Percentiles rank a stretch among this genome's conserved stretches.
phyloP scores from a whole-genome alignment of 2,888 invertebrate genomes.

The Pantelozetes paolii region DNA sequence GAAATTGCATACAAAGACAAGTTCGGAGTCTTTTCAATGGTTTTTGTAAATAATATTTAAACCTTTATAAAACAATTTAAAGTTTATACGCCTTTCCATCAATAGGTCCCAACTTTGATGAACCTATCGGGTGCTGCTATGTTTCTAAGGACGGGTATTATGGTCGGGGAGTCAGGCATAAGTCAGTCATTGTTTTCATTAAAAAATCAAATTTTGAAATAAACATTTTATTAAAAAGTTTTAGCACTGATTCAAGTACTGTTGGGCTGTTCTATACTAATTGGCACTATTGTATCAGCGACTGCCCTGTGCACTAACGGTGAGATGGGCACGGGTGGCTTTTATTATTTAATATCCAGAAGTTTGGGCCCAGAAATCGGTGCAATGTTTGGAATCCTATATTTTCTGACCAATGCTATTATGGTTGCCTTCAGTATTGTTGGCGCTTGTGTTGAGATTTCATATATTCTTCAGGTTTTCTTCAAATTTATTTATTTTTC shows the following conservation, averaged over 20 bases:
- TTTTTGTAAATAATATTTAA: not conserved
- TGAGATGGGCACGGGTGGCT: conserved; percentile 33
- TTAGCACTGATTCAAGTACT: conserved; percentile 37
- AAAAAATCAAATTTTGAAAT: too few species aligned
- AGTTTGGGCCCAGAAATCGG: conserved; percentile 48
- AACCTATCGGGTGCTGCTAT: conserved; percentile 36
- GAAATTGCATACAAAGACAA: not conserved
- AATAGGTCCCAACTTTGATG: conserved; percentile 35
- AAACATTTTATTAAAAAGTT: not conserved
- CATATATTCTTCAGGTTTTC: conserved; percentile 53
- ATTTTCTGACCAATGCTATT: conserved; percentile 58
- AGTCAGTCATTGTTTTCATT: not conserved
- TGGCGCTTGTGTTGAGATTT: conserved; percentile 57
- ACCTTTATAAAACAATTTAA: not conserved
- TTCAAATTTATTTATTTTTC: not conserved
- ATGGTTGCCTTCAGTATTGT: conserved; percentile 57
- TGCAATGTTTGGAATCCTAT: conserved; percentile 51
- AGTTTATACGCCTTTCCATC: not conserved
- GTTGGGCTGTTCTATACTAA: conserved; percentile 7
- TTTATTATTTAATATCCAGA: conserved; percentile 38
- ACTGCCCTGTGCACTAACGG: conserved; percentile 40
- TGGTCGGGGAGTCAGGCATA: conserved; percentile 29
- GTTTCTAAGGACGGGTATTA: conserved; percentile 37
- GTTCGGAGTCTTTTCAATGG: conserved; percentile 17
- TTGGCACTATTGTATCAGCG: conserved; percentile 32